Evolutionary conservation across 1,140 invertebrate species (phyloP), one percentile per base, ranked within the genome.

Genomic region (Chelonus insularis): DNA sequence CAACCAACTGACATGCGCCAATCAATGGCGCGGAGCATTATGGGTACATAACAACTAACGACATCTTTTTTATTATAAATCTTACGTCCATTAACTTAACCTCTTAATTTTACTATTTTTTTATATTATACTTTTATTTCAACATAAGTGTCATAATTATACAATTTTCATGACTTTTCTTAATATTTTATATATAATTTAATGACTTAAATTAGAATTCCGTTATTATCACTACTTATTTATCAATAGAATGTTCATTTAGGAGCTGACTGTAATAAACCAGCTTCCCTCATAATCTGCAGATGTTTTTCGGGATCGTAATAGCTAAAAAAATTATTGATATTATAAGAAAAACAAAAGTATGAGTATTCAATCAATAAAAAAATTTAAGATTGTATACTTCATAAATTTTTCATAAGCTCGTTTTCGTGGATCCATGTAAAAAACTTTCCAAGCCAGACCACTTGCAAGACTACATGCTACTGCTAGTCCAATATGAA

Each of bases 1-100:
- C 81, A 77, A 77, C 67, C 76, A 84, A 81, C 81, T 84, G 85
- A 85, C 86, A 86, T 87, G 86, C 84, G 84, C 84, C 83, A 81
- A 83, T 82, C 81, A 83, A 84, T 83, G 75, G 75, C 78, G 79
- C 80, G 74, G 68, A 72, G 80, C 74, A 81, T 68, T 67, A 62
- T 81, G 75, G 79, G 74, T 29, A 71, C 74, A 37, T 60, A 18
- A 20, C 4, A 64, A 66, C 11, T 20, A 65, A 68, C 71, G 75
- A 71, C 75, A 77, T 73, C 76, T 77, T 64, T 39, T 60, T 57
- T 56, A 56, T 65, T 41, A 34, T 55, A 48, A 29, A 23, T 34
- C 66, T 66, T 64, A 57, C 36, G 11, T 39, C 2, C 11, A 39
- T 29, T 29, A 29, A 29, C 25, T 29, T 29, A 29, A 29, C 25